These are phyloP conservation scores for Australoheros facetus DNA, from an alignment of 2,797 vertebrate species.

Conservation along the genomic window DNA sequence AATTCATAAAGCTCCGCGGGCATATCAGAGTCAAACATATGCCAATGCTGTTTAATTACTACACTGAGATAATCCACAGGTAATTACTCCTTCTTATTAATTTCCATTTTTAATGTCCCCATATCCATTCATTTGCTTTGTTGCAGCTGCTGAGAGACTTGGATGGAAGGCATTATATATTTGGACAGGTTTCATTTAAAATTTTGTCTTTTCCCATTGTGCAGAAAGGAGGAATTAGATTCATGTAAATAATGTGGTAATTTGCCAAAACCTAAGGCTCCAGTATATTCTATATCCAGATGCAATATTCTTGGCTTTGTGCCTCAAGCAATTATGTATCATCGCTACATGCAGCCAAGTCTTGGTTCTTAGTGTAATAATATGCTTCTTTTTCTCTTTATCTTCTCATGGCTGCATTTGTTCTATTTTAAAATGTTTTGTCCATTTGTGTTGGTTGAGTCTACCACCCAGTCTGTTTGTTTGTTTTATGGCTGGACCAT, in stretches of 20 bases:
- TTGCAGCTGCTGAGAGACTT: slow-evolving; percentile 38
- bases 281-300: slow-evolving; percentile 45
- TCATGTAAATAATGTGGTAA: slow-evolving; percentile 61
- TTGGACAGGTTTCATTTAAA: slow-evolving; percentile 37
- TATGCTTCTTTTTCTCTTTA: background rate
- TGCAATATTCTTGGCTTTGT: slow-evolving; percentile 38
- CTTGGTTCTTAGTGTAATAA: slow-evolving; percentile 11
- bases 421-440: slow-evolving; percentile 11
- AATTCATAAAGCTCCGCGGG: slow-evolving; percentile 61
- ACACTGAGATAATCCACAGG: slow-evolving; percentile 67
- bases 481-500: background rate
- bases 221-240: slow-evolving; percentile 31
- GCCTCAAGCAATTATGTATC: slow-evolving; percentile 36
- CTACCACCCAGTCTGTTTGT: background rate
- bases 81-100: slow-evolving; percentile 73
- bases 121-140: slow-evolving; percentile 59
- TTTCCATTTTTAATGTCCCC: slow-evolving; percentile 64
- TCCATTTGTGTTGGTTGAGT: slow-evolving; percentile 5
- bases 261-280: slow-evolving; percentile 37
- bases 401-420: background rate
- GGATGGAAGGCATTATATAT: slow-evolving; percentile 20
- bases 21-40: slow-evolving; percentile 65
- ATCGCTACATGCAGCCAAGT: slow-evolving; percentile 3
- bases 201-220: slow-evolving; percentile 30
- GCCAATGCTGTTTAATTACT: slow-evolving; percentile 69